Evolutionary conservation across 2,797 vertebrate genomes (phyloP), one percentile per base, ranked within the genome.

Genomic region (Melanotaenia maccullochi): DNA sequence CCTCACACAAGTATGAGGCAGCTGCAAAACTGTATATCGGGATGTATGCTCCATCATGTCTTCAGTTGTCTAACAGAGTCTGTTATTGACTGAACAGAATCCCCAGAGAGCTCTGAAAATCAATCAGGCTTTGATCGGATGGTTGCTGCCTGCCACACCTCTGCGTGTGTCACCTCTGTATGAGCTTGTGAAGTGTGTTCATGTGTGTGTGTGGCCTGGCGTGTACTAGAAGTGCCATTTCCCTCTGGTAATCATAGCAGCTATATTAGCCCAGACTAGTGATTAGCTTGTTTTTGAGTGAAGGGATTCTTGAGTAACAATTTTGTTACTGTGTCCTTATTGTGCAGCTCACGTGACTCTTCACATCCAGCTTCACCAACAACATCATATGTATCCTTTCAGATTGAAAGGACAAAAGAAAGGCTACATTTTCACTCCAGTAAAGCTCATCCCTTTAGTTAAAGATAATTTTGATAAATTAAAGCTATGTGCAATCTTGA

Each of bases 31-130:
- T 73, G 79, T 75, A 82, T 75, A 68, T 38, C 42, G 35, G 52
- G 78, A 84, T 30, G 70, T 76, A 73, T 67, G 83, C 78, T 93
- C 87, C 87, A 86, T 93, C 87, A 90, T 90, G 87, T 89, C 84
- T 83, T 76, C 81, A 85, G 79, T 81, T 88, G 89, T 93, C 90
- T 81, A 81, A 93, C 91, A 91, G 83, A 90, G 81, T 89, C 81
- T 49, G 64, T 69, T 90, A 91, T 91, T 87, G 91, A 93, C 83
- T 76, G 68, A 65, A 54, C 78, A 68, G 84, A 82, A 81, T 89
- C 88, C 79, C 78, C 75, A 2, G 76, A 82, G 90, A 87, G 82
- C 86, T 78, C 79, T 83, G 81, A 80, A 89, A 90, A 93, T 93
- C 91, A 85, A 93, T 91, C 76, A 3, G 20, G 38, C 85, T 92